Evolutionary conservation across 2,888 invertebrate genomes (phyloP).

Genomic region (Cosmia pyralina): DNA sequence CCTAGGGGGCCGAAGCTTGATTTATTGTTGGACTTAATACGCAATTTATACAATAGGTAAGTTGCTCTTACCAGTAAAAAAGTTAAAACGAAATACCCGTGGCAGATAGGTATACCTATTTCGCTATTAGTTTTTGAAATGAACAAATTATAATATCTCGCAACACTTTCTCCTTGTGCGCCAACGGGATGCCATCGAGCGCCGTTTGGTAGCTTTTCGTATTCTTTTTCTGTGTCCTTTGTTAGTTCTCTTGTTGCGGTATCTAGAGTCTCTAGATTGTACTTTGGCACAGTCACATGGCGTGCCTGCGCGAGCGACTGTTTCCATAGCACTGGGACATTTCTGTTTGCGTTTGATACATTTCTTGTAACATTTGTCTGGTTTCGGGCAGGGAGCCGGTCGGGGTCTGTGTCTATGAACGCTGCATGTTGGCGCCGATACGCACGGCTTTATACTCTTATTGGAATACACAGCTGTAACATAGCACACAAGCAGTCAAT

Average conservation of each 20-base stretch:
- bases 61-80: slow-evolving; percentile 24
- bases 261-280: slow-evolving; percentile 76
- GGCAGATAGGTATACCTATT: background rate
- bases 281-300: slow-evolving; percentile 78
- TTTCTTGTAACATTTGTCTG: slow-evolving; percentile 81
- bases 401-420: slow-evolving; percentile 81
- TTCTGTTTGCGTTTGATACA: slow-evolving; percentile 76
- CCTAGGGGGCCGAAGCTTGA: background rate
- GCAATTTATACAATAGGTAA: slow-evolving; percentile 9
- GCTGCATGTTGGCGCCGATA: slow-evolving; percentile 82
- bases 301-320: slow-evolving; percentile 72
- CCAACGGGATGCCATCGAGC: slow-evolving; percentile 78
- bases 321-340: slow-evolving; percentile 82
- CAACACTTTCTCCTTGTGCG: slow-evolving; percentile 73
- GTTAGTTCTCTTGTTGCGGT: slow-evolving; percentile 57
- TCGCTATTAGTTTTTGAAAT: background rate
- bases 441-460: slow-evolving; percentile 79
- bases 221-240: slow-evolving; percentile 77
- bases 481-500: slow-evolving; percentile 19
- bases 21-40: slow-evolving; percentile 31
- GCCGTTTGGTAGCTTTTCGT: slow-evolving; percentile 63
- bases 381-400: slow-evolving; percentile 80
- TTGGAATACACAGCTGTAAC: slow-evolving; percentile 77
- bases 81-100: background rate
- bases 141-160: slow-evolving; percentile 71